Evolutionary conservation across 2,888 invertebrate species (phyloP).

Genomic region (Axea sp.): DNA sequence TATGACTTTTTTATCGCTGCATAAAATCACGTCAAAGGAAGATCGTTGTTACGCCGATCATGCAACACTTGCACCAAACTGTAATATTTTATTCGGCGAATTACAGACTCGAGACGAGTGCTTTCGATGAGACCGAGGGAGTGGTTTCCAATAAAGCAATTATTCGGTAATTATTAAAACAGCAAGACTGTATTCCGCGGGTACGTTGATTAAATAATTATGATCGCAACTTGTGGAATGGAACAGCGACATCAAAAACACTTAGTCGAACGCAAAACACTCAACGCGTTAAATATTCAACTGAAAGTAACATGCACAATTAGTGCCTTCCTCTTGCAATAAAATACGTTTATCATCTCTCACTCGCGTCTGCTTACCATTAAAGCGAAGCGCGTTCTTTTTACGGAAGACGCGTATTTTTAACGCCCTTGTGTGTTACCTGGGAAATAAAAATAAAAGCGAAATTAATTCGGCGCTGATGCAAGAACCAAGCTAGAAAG

Average conservation of each 20-base stretch:
- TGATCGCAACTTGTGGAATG: background rate
- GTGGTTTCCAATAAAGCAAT: too few relatives aligned
- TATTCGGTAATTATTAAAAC: too few relatives aligned
- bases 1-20: too few relatives aligned
- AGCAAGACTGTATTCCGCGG: too few relatives aligned
- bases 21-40: too few relatives aligned
- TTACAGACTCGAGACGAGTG: too few relatives aligned
- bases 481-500: background rate
- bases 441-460: constrained; percentile 5
- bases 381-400: background rate
- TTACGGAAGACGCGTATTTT: constrained; percentile 4
- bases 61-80: too few relatives aligned
- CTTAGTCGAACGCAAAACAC: constrained; percentile 2
- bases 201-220: constrained; percentile 8
- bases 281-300: constrained; percentile 5
- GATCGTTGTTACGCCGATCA: too few relatives aligned
- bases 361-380: constrained; percentile 6
- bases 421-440: background rate
- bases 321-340: constrained; percentile 1
- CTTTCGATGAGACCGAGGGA: too few relatives aligned
- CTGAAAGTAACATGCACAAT: constrained; percentile 10
- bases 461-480: background rate
- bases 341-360: background rate
- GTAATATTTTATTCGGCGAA: too few relatives aligned
- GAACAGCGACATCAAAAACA: constrained; percentile 4